Evolutionary conservation across 2,113 vertebrate genomes (phyloP).

Genomic region (Potamarius usumacintae): DNA sequence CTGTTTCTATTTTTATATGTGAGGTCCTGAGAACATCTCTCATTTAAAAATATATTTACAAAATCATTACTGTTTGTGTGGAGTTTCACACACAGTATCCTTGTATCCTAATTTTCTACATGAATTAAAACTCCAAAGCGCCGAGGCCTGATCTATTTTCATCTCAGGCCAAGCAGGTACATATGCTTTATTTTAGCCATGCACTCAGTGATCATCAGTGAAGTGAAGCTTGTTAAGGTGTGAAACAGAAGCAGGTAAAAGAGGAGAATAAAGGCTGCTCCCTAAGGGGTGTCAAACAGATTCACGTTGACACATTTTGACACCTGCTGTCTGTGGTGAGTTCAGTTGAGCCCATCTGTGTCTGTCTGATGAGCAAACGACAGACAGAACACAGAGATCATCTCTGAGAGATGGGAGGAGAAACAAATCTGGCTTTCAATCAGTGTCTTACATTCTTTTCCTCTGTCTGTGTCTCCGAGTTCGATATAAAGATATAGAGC

Average conservation of each 20-base stretch:
- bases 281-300: constrained; percentile 30
- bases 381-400: constrained; percentile 32
- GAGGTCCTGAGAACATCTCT: background rate
- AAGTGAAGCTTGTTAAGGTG: constrained; percentile 23
- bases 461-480: constrained; percentile 28
- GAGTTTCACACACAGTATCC: background rate
- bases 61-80: background rate
- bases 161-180: background rate
- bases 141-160: background rate
- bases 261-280: background rate
- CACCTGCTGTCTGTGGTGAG: constrained; percentile 44
- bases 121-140: background rate
- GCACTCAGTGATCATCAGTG: constrained; percentile 5
- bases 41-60: background rate
- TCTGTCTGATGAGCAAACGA: constrained; percentile 48
- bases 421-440: constrained; percentile 34
- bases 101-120: background rate
- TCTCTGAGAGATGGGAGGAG: constrained; percentile 40
- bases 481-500: constrained; percentile 32
- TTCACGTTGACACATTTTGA: constrained; percentile 45
- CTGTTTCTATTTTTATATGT: background rate
- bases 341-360: constrained; percentile 38
- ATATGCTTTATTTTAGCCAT: background rate
- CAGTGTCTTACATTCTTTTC: constrained; percentile 28
- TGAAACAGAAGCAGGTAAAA: constrained; percentile 21